phyloP scores from a whole-genome alignment of 2,888 invertebrate genomes.

The Subacronicta megacephala region DNA sequence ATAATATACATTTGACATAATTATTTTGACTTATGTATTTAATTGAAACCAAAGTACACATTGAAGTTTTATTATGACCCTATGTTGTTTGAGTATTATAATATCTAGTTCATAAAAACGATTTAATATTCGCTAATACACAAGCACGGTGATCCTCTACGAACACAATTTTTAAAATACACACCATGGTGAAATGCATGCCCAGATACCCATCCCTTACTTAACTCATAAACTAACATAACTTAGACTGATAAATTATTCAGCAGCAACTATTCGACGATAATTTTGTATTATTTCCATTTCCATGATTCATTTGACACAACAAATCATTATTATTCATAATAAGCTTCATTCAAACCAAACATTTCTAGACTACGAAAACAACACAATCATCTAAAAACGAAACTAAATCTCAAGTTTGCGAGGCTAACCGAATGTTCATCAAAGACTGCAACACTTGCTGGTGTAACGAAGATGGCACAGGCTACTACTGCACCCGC shows the following conservation, averaged over 20 bases:
- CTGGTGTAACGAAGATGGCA: constrained; percentile 86
- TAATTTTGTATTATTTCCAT: too few species aligned
- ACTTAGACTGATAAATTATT: too few species aligned
- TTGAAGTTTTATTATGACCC: constrained; percentile 14
- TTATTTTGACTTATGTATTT: constrained; percentile 5
- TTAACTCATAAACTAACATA: too few species aligned
- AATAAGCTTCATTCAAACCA: constrained; percentile 18
- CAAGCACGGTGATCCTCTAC: too few species aligned
- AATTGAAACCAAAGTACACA: constrained; percentile 32
- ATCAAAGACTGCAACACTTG: constrained; percentile 86
- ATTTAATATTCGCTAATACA: too few species aligned
- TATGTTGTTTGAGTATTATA: too few species aligned
- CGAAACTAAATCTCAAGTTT: constrained; percentile 70
- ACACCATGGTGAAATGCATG: too few species aligned
- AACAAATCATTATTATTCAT: neutral
- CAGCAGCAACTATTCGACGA: too few species aligned
- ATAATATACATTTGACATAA: neutral
- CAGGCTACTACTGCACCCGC: constrained; percentile 85
- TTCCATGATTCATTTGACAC: too few species aligned
- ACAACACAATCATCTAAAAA: constrained; percentile 50
- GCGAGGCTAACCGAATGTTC: constrained; percentile 83
- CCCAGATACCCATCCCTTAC: too few species aligned
- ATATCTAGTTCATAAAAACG: too few species aligned
- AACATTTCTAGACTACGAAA: constrained; percentile 55
- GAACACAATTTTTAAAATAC: too few species aligned